Evolutionary conservation across 2,113 vertebrate genomes (phyloP), one percentile per base, ranked within the genome.

Genomic region (Stercorarius parasiticus): DNA sequence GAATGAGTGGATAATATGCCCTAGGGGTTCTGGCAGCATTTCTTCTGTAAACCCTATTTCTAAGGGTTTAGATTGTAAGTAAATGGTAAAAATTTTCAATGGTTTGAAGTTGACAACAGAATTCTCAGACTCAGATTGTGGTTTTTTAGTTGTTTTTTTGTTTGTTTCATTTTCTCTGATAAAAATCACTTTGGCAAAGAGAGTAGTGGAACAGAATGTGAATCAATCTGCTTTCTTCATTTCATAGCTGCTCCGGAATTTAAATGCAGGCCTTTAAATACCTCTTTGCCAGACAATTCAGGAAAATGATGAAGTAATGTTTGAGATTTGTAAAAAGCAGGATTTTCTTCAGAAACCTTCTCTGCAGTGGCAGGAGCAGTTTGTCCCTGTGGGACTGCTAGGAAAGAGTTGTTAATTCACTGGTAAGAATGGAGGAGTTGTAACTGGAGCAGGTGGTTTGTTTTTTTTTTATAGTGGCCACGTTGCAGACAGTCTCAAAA

Each of bases 181-280:
- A 94, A 88, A 95, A 79, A 88, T 73, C 80, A 71, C 70, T 91
- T 96, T 97, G 97, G 95, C 95, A 94, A 89, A 89, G 81, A 52
- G 25, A 91, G 10, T 42, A 73, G 22, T 42, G 45, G 70, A 93
- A 82, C 97, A 97, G 93, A 94, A 97, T 96, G 93, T 77, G 77
- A 94, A 97, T 95, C 91, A 97, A 77, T 97, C 91, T 95, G 84
- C 74, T 92, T 97, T 89, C 70, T 93, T 87, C 86, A 50, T 95
- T 96, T 87, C 50, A 21, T 89, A 79, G 55, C 78, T 42, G 30
- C 66, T 95, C 66, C 5, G 3, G 77, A 91, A 91, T 94, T 94
- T 89, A 87, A 90, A 97, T 61, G 71, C 49, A 86, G 56, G 53
- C n/a, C 64, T 86, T 82, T 87, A 91, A 95, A 90, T 84, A 78